These are phyloP conservation scores for Liparis tanakae DNA, from an alignment of 2,797 vertebrate species.

Conservation along the genomic window DNA sequence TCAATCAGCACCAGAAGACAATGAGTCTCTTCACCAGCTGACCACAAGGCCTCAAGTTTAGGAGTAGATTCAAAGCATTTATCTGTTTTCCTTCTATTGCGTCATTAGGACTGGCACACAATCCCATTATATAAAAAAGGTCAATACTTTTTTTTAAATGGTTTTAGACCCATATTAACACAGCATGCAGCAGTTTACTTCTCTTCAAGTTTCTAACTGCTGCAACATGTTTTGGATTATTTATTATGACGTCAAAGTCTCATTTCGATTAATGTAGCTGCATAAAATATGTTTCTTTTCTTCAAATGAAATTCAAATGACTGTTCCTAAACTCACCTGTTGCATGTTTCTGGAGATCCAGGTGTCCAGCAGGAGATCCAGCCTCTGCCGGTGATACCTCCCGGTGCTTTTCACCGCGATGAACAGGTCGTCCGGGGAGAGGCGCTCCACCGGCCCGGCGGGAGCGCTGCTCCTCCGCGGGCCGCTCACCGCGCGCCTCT, in stretches of 20 bases:
- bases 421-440: slow-evolving; percentile 86
- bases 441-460: slow-evolving; percentile 75
- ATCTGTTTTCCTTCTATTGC: not conserved
- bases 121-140: not conserved
- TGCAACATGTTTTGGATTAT: not conserved
- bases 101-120: not conserved
- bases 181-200: not conserved
- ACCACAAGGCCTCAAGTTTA: not conserved
- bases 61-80: not conserved
- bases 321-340: slow-evolving; percentile 76
- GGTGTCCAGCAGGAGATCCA: slow-evolving; percentile 91
- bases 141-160: not conserved
- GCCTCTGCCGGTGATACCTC: slow-evolving; percentile 87
- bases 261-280: not conserved
- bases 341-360: slow-evolving; percentile 90
- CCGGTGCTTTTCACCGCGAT: slow-evolving; percentile 92
- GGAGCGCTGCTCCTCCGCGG: slow-evolving; percentile 41
- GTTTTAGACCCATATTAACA: not conserved
- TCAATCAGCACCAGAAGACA: not conserved
- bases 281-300: not conserved
- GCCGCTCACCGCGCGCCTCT: slow-evolving; percentile 69
- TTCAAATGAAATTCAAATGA: not conserved
- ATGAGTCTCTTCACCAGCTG: not conserved
- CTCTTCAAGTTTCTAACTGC: not conserved
- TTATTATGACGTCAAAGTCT: not conserved